Base-by-base conservation (phyloP, 2,888 invertebrate genomes). In the Leptinotarsa peninsularis region DNA sequence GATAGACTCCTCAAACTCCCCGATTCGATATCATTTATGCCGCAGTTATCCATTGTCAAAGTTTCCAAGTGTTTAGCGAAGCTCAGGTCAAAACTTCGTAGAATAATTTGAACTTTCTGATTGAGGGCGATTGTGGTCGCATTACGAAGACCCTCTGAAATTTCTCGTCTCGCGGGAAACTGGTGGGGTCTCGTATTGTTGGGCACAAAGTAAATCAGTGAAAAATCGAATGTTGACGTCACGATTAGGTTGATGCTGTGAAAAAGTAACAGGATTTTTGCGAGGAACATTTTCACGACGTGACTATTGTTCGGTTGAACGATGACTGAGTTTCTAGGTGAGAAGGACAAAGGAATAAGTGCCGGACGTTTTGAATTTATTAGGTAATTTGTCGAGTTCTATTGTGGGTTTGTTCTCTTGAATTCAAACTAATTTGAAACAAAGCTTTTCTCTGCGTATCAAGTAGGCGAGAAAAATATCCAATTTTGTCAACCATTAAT, bases 101-200 rank as follows among this genome's bases (percentile, higher is more conserved):
- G 74, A 23, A 81, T 73, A 27, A 81, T 76, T 15, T 82, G 80
- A 66, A 84, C 79, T 66, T 79, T 80, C 68, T 84, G 84, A 72
- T 82, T 83, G 23, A 85, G 78, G 67, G 78, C 76, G 70, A 85
- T 83, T 79, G 81, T 81, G 15, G 76, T 77, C 10, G 84, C 81
- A 21, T 79, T 77, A 49, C 77, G 78, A 49, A 84, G 68, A 7
- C 80, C 80, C 15, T 82, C 83, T 1, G 85, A 81, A 21, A 79
- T 76, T 43, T 82, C 78, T 33, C 80, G 73, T 63, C 78, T 76
- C 49, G 82, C 81, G 49, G 77, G 68, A 74, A 81, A 84, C 63
- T 80, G 73, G 33, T 82, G 79, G 2, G 82, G 78, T 71, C 80
- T 73, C 17, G 77, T 76, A 66, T 77, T 78, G 71, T 78, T 76